A percentile compares a stretch with the other conserved stretches of the same genome.
These are phyloP conservation scores for Acipenser ruthenus DNA, from an alignment of 2,797 vertebrate genomes.

Conservation along the genomic window DNA sequence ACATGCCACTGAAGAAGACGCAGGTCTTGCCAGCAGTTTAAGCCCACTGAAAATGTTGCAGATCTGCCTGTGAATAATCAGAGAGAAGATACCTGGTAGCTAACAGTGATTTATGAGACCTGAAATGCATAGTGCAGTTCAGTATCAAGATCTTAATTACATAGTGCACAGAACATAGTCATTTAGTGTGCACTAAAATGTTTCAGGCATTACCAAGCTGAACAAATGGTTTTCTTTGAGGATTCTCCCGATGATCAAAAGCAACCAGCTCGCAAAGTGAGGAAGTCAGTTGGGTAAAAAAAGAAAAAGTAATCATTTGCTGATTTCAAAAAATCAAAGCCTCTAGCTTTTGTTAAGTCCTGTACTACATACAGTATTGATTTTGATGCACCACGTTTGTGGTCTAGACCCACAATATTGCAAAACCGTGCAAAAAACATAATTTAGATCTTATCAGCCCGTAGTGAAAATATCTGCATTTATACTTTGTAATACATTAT, in stretches of 20 bases:
- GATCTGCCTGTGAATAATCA: slow-evolving; percentile 29
- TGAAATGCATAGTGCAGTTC: slow-evolving; percentile 32
- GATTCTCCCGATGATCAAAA: slow-evolving; percentile 15
- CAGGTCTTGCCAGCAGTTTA: slow-evolving; percentile 29
- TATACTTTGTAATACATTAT: background rate
- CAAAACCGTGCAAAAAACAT: too few species aligned
- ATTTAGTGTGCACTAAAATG: slow-evolving; percentile 7
- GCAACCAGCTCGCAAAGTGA: slow-evolving; percentile 6
- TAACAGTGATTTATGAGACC: slow-evolving; percentile 31
- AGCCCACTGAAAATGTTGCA: slow-evolving; percentile 14
- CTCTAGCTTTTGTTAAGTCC: slow-evolving; percentile 5
- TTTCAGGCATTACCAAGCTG: slow-evolving; percentile 13
- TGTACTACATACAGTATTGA: background rate
- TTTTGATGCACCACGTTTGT: background rate
- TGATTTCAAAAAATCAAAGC: slow-evolving; percentile 13
- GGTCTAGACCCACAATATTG: background rate
- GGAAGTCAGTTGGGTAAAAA: slow-evolving; percentile 7
- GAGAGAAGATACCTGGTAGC: slow-evolving; percentile 34
- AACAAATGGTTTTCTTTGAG: slow-evolving; percentile 13
- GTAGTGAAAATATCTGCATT: background rate
- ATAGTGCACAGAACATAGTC: slow-evolving; percentile 7
- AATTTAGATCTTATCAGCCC: background rate
- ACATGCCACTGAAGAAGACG: slow-evolving; percentile 51
- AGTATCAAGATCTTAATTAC: slow-evolving; percentile 31
- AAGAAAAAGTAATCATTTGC: slow-evolving; percentile 12